These are phyloP conservation scores for Mesocentrotus franciscanus DNA, from an alignment of 53 echinoderm and acorn worm genomes.

Conservation along the genomic window DNA sequence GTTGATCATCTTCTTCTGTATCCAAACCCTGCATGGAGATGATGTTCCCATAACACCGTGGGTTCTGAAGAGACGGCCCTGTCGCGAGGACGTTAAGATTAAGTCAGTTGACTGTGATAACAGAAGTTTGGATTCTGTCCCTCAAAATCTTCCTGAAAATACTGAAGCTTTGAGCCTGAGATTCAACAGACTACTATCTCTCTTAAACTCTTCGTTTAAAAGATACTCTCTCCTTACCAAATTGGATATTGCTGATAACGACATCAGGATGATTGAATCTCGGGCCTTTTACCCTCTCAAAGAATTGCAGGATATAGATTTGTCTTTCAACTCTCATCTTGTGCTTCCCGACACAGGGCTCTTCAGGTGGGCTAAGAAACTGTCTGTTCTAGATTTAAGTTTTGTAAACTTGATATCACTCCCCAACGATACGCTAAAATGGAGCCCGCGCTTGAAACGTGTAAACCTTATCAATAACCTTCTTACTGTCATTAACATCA, in stretches of 20 bases:
- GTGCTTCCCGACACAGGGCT: not conserved
- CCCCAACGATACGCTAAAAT: conserved; percentile 10
- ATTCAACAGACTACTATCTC: not conserved
- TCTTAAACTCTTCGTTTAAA: conserved; percentile 9
- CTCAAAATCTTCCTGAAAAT: not conserved
- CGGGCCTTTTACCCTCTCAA: not conserved
- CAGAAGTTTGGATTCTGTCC: not conserved
- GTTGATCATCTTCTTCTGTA: not conserved
- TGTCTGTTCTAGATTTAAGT: not conserved
- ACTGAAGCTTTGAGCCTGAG: not conserved
- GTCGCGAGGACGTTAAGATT: not conserved
- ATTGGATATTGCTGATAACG: not conserved
- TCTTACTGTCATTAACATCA: not conserved
- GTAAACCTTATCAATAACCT: not conserved
- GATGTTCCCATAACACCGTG: not conserved
- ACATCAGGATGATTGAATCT: not conserved
- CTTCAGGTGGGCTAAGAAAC: not conserved
- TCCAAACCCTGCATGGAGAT: not conserved
- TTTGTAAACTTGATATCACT: not conserved
- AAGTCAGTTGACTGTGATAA: not conserved
- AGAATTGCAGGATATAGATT: not conserved
- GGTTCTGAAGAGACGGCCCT: not conserved
- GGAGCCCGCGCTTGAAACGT: not conserved
- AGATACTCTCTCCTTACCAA: not conserved
- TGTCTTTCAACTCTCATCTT: not conserved